Evolutionary conservation across 2,888 invertebrate genomes (phyloP).

Genomic region (Sphinx pinastri): DNA sequence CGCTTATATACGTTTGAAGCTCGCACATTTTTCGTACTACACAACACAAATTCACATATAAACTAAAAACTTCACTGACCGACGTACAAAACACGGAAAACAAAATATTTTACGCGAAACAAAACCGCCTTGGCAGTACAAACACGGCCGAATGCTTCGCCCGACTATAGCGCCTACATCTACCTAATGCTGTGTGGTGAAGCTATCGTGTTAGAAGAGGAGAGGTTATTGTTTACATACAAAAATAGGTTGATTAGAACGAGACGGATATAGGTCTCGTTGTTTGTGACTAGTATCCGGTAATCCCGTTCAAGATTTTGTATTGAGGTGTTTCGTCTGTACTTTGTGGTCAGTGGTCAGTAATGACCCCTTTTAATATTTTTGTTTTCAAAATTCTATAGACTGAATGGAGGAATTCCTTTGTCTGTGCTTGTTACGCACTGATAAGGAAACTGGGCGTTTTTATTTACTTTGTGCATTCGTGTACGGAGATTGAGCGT

Average conservation of each 20-base stretch:
- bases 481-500: constrained; percentile 23
- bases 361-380: constrained; percentile 18
- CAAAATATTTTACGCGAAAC: constrained; percentile 18
- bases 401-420: constrained; percentile 4
- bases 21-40: constrained; percentile 21
- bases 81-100: constrained; percentile 22
- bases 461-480: constrained; percentile 31
- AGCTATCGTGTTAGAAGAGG: constrained; percentile 51
- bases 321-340: constrained; percentile 31
- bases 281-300: constrained; percentile 63
- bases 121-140: constrained; percentile 16
- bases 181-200: constrained; percentile 41
- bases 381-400: constrained; percentile 7
- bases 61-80: constrained; percentile 28
- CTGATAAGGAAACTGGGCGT: constrained; percentile 34
- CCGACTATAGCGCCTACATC: constrained; percentile 34
- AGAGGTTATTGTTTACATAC: constrained; percentile 47
- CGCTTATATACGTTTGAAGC: constrained; percentile 42
- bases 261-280: constrained; percentile 54
- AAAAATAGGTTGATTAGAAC: constrained; percentile 41
- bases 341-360: constrained; percentile 25
- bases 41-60: constrained; percentile 25
- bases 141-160: constrained; percentile 22
- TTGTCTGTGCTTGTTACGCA: constrained; percentile 15
- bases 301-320: constrained; percentile 76